Conservation (phyloP, 2,113 vertebrate genomes). For the Abramis brama region DNA sequence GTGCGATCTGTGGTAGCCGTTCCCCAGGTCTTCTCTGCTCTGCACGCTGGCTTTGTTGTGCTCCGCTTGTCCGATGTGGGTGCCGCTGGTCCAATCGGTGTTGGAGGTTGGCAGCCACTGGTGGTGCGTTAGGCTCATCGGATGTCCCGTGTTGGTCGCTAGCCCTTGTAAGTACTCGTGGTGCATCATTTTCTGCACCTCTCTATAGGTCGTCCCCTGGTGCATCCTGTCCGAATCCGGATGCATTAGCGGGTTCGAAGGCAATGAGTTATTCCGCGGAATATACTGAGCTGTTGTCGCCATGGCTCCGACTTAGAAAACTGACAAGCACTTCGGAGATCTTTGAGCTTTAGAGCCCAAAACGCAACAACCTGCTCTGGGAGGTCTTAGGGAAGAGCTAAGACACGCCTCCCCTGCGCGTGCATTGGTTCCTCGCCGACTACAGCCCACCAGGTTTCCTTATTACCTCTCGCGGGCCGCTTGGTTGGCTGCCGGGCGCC, state of each 20-base stretch:
- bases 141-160: constrained; percentile 90
- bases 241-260: constrained; percentile 90
- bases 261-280: constrained; percentile 89
- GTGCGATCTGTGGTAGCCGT: constrained; percentile 86
- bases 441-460: constrained; percentile 66
- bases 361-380: constrained; percentile 81
- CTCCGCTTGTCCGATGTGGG: constrained; percentile 85
- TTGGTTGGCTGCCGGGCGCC: constrained; percentile 56
- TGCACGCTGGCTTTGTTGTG: constrained; percentile 85
- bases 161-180: constrained; percentile 94
- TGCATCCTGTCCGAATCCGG: constrained; percentile 93
- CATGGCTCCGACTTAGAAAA: constrained; percentile 88
- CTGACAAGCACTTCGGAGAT: constrained; percentile 81
- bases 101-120: constrained; percentile 92
- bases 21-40: constrained; percentile 83
- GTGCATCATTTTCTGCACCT: constrained; percentile 99
- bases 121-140: constrained; percentile 91
- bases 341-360: constrained; percentile 84
- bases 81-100: constrained; percentile 88
- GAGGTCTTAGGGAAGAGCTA: constrained; percentile 75
- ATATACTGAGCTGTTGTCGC: constrained; percentile 95
- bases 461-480: constrained; percentile 48
- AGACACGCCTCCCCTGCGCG: constrained; percentile 79
- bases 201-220: constrained; percentile 93
- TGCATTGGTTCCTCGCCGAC: constrained; percentile 79